Conservation (phyloP, 2,797 vertebrate species). For the Etheostoma perlongum region DNA sequence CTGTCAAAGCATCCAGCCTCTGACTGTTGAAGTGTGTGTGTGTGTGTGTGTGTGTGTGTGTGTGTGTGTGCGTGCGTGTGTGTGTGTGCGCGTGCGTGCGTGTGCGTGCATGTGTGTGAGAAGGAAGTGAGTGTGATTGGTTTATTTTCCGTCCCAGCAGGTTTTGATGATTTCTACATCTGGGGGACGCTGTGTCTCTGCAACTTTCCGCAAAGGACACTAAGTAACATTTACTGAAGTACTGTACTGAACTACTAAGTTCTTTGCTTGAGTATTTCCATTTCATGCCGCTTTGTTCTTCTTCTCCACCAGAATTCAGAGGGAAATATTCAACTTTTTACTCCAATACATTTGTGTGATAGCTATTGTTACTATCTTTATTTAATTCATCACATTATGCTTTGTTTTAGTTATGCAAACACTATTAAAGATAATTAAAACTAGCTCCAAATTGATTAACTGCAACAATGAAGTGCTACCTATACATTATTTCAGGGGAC, state of each 20-base stretch:
- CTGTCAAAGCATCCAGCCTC: conserved; percentile 5
- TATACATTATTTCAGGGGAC: background rate
- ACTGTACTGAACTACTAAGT: background rate
- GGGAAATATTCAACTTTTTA: too few species aligned
- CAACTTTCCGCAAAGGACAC: background rate
- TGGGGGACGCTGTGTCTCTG: background rate
- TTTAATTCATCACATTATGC: background rate
- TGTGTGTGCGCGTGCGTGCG: conserved; percentile 2
- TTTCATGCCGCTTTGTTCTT: background rate
- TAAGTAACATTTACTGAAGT: background rate
- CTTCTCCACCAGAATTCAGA: background rate
- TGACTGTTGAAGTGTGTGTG: background rate
- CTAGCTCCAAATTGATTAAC: background rate
- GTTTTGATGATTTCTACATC: conserved; percentile 25
- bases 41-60: conserved; percentile 8
- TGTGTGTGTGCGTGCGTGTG: background rate
- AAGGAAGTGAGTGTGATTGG: conserved; percentile 68
- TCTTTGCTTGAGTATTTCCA: background rate
- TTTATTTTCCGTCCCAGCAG: conserved; percentile 17
- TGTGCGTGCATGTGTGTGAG: background rate
- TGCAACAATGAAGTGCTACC: background rate
- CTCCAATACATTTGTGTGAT: background rate
- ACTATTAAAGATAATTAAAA: background rate
- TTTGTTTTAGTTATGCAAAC: background rate
- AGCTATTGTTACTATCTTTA: background rate